These are phyloP conservation scores for Muscicapa comitata DNA, from an alignment of 2,797 vertebrate species.

Conservation along the genomic window DNA sequence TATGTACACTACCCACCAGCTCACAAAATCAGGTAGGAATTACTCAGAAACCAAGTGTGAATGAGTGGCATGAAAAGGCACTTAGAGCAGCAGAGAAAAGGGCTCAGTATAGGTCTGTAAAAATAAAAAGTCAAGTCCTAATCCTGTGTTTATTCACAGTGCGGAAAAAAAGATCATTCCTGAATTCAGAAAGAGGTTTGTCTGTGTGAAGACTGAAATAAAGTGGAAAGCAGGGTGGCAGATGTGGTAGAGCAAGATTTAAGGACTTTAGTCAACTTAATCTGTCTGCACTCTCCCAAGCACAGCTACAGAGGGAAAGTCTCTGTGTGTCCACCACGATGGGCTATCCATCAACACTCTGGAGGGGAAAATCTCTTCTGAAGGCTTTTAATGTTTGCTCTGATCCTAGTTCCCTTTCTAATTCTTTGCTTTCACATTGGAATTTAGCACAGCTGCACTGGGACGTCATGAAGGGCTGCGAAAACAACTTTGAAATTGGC, in stretches of 20 bases:
- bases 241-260: not conserved
- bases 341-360: not conserved
- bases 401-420: not conserved
- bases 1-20: not conserved
- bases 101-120: not conserved
- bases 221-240: not conserved
- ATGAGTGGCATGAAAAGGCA: not conserved
- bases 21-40: conserved; percentile 44
- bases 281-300: not conserved
- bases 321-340: accelerated
- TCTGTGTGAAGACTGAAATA: not conserved
- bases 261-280: not conserved
- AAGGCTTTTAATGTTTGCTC: not conserved
- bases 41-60: conserved; percentile 19
- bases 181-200: not conserved
- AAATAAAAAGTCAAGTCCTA: conserved; percentile 1
- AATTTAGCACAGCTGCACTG: conserved; percentile 51
- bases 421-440: not conserved
- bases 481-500: conserved; percentile 52
- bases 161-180: not conserved
- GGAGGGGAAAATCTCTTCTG: not conserved
- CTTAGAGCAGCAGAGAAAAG: not conserved
- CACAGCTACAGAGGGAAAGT: not conserved
- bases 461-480: not conserved
- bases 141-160: not conserved